Evolutionary conservation across 2,113 vertebrate species (phyloP).

Genomic region (Chamaetylas fuelleborni): DNA sequence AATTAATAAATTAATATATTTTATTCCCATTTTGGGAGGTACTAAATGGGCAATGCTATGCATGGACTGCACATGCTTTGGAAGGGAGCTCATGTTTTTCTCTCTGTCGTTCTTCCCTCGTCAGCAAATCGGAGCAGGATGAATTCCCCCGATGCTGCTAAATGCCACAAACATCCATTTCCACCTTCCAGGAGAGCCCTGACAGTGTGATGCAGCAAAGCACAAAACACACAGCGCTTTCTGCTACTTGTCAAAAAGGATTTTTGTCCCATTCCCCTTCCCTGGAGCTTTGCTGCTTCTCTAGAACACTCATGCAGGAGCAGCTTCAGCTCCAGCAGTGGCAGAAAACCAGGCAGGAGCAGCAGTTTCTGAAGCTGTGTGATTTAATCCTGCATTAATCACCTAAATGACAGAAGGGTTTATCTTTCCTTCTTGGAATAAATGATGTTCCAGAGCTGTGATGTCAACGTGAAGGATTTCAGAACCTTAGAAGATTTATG

Average conservation of each 20-base stretch:
- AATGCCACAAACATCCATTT: not conserved
- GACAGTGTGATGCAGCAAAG: not conserved
- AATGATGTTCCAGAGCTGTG: not conserved
- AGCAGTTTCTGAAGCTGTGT: not conserved
- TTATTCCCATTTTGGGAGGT: not conserved
- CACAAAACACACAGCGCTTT: not conserved
- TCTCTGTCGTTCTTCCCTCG: not conserved
- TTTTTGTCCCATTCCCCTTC: not conserved
- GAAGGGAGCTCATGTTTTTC: not conserved
- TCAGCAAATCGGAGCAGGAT: not conserved
- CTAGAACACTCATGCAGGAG: accelerated
- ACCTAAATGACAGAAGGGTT: not conserved
- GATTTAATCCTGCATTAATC: not conserved
- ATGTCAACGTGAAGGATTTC: not conserved
- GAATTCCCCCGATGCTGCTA: not conserved
- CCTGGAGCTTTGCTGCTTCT: not conserved
- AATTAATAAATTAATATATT: not conserved
- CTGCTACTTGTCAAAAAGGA: not conserved
- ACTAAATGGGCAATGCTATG: not conserved
- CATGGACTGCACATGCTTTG: not conserved
- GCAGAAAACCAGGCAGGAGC: not conserved
- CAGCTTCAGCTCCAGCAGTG: not conserved
- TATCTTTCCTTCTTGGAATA: not conserved
- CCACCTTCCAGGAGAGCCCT: not conserved
- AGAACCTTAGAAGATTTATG: not conserved